phyloP scores from a whole-genome alignment of 1,140 invertebrate genomes.

The Pseudomyrmex concolor region DNA sequence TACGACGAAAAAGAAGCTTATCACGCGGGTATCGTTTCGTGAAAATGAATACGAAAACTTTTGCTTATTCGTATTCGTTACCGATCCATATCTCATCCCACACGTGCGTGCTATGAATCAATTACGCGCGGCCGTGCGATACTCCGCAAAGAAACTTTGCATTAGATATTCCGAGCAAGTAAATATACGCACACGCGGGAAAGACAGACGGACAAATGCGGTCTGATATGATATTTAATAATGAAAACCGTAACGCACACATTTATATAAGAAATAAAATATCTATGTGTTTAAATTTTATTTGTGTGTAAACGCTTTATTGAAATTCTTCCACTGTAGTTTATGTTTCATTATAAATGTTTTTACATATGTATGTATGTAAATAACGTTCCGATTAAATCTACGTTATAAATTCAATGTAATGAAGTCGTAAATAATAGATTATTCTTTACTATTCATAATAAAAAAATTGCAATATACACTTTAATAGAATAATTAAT shows the following conservation, averaged over 20 bases:
- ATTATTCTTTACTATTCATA: not conserved
- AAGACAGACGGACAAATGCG: constrained; percentile 1
- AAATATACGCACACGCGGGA: not conserved
- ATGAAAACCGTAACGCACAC: constrained; percentile 16
- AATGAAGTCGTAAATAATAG: not conserved
- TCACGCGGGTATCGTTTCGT: not conserved
- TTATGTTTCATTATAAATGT: no score
- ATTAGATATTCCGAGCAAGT: constrained; percentile 47
- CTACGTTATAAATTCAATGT: constrained; percentile 20
- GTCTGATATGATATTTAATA: constrained; percentile 34
- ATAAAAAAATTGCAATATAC: no score
- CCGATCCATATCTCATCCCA: constrained; percentile 31
- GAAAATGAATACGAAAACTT: constrained; percentile 20
- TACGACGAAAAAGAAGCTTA: not conserved
- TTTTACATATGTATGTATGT: no score
- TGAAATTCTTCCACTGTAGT: no score
- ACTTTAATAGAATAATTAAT: no score
- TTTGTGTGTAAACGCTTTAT: no score
- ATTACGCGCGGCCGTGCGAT: constrained; percentile 33
- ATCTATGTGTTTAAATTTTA: no score
- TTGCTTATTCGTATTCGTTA: constrained; percentile 29
- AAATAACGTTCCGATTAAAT: not conserved
- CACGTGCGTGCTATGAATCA: constrained; percentile 31
- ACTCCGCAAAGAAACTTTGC: constrained; percentile 30
- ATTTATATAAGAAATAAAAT: no score